Evolutionary conservation across 2,113 vertebrate genomes (phyloP), one percentile per base, ranked within the genome.

Genomic region (Papio anubis): DNA sequence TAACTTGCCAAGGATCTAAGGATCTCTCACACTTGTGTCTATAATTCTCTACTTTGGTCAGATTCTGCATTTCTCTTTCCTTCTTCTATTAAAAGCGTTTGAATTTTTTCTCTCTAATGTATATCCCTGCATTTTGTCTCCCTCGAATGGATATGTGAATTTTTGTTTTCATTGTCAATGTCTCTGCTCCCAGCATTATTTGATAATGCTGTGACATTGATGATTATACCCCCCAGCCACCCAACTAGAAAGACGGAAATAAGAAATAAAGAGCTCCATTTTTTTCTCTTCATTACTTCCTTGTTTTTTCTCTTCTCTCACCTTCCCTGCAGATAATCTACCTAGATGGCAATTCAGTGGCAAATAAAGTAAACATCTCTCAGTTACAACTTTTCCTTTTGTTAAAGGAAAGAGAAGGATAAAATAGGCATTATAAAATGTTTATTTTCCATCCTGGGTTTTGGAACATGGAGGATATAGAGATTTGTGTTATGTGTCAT

Each of bases 401-500:
- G 16, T 89, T 76, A 88, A 97, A 85, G 9, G 43, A 83, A 61
- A 96, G 50, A 76, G n/a, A 88, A 95, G 88, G 55, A 30, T 78
- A 38, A 95, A 82, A 72, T 92, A 92, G 59, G 45, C 10, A 90
- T 64, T 83, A 32, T 90, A 92, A 95, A 95, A 76, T 93, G 18
- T 79, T 96, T 72, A 35, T 86, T 84, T 82, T 88, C 16, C 66
- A 81, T 88, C 75, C 38, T 78, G 21, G 17, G 32, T 85, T 93
- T 81, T 82, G 45, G 38, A 76, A 76, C 25, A 68, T 93, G 73
- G 48, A 82, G 1, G 17, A 40, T 76, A 50, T 27, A 82, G 72
- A 93, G 52, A 68, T 70, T 83, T 87, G 2, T 97, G 18, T 40
- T 92, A 57, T 72, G 20, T 16, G 87, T 92, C 75, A 14, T 75